These are phyloP conservation scores for Mormyrops boulengeri DNA, from an alignment of 2,797 vertebrate genomes.

Conservation along the genomic window DNA sequence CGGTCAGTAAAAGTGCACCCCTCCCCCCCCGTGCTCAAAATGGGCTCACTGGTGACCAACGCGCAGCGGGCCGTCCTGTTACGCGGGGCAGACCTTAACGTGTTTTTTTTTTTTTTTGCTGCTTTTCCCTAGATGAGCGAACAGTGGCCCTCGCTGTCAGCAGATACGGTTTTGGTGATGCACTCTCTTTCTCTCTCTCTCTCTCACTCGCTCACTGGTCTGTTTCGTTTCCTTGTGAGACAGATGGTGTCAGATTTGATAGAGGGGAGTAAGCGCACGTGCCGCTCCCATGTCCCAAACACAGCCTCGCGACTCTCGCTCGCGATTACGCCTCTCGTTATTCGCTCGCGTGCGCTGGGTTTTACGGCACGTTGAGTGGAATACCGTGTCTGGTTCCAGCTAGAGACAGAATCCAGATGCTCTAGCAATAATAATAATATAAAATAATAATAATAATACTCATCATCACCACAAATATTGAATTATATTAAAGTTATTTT, in stretches of 20 bases:
- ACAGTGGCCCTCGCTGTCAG: not conserved
- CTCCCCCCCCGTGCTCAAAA: not conserved
- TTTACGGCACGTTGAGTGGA: not conserved
- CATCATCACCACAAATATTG: not conserved
- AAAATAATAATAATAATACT: not conserved
- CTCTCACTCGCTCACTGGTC: not conserved
- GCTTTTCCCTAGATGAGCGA: not conserved
- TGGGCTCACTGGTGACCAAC: not conserved
- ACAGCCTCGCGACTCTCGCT: not conserved
- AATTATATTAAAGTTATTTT: not conserved
- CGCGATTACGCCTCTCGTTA: not conserved
- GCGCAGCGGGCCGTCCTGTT: not conserved
- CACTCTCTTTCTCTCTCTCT: not conserved
- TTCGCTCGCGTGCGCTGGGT: not conserved
- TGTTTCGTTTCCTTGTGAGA: not conserved
- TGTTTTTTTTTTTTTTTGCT: not conserved
- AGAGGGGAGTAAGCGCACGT: not conserved
- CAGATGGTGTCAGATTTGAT: conserved; percentile 11
- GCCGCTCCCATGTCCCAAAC: not conserved
- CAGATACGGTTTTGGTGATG: not conserved
- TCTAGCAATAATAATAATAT: not conserved
- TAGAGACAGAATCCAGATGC: not conserved
- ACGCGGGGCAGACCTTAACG: not conserved
- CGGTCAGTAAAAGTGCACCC: not conserved
- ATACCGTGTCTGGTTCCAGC: not conserved